Evolutionary conservation across 2,113 vertebrate genomes (phyloP).

Genomic region (Acinonyx jubatus): DNA sequence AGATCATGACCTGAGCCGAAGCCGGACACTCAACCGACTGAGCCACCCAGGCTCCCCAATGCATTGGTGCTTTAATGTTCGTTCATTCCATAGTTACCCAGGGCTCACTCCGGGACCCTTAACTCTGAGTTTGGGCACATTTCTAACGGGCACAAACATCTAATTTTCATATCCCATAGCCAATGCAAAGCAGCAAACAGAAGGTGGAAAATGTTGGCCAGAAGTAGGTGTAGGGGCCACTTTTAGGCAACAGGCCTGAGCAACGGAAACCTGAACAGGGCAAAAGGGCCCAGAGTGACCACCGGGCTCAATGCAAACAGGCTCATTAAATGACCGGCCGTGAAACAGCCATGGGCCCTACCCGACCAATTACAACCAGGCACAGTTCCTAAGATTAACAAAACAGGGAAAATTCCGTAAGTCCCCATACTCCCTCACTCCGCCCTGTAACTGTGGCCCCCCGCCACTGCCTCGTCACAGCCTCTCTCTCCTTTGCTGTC

Average conservation of each 20-base stretch:
- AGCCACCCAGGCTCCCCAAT: background rate
- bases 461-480: background rate
- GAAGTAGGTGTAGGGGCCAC: background rate
- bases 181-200: background rate
- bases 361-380: background rate
- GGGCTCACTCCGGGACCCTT: background rate
- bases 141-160: conserved; percentile 14
- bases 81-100: background rate
- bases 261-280: background rate
- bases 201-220: background rate
- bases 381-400: background rate
- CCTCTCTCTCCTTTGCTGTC: background rate
- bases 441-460: background rate
- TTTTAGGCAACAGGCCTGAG: background rate
- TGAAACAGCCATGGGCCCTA: background rate
- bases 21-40: no score
- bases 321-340: background rate
- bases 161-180: background rate
- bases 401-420: background rate
- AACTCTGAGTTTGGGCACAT: background rate
- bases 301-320: background rate
- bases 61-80: background rate
- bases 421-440: background rate
- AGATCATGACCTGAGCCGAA: no score
- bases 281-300: background rate